A percentile compares a stretch with the other conserved stretches of the same genome.
Conservation (phyloP, 2,113 vertebrate genomes). For the Dunckerocampus dactyliophorus region DNA sequence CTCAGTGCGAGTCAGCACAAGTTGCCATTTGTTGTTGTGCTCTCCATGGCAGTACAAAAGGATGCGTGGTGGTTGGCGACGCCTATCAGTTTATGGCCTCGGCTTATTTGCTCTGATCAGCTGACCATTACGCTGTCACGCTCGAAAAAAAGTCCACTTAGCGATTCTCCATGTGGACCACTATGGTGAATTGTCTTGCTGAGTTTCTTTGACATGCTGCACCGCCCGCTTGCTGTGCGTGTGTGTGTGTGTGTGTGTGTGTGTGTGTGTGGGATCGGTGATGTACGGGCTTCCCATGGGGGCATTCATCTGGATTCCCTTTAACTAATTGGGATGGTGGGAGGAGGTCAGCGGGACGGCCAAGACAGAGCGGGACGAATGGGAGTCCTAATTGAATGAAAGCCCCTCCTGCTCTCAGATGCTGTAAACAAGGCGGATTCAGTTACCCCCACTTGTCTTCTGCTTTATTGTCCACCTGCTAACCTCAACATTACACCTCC, state of each 20-base stretch:
- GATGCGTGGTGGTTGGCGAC: slow-evolving; percentile 39
- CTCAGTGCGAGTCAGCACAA: slow-evolving; percentile 33
- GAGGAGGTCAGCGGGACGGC: slow-evolving; percentile 37
- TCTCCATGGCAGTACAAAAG: slow-evolving; percentile 28
- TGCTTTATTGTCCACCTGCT: slow-evolving; percentile 25
- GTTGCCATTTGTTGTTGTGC: slow-evolving; percentile 33
- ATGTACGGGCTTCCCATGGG: slow-evolving; percentile 44
- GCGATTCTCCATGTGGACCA: slow-evolving; percentile 17
- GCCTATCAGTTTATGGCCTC: slow-evolving; percentile 37
- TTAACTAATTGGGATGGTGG: slow-evolving; percentile 56
- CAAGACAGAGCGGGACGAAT: slow-evolving; percentile 43
- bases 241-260: slow-evolving; percentile 8
- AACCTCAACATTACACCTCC: slow-evolving; percentile 15
- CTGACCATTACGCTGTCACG: slow-evolving; percentile 27
- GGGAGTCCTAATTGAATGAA: slow-evolving; percentile 65
- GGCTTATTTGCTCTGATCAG: slow-evolving; percentile 47
- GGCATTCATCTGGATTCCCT: slow-evolving; percentile 52
- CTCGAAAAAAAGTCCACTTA: slow-evolving; percentile 25
- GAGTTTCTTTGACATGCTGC: slow-evolving; percentile 20
- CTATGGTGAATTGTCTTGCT: slow-evolving; percentile 15
- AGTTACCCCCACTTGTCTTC: slow-evolving; percentile 27
- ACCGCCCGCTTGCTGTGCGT: not conserved
- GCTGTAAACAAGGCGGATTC: slow-evolving; percentile 51
- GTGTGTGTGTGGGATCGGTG: slow-evolving; percentile 22
- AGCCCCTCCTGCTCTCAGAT: slow-evolving; percentile 43